Conservation (phyloP, 2,797 vertebrate species). For the Sardinella longiceps region DNA sequence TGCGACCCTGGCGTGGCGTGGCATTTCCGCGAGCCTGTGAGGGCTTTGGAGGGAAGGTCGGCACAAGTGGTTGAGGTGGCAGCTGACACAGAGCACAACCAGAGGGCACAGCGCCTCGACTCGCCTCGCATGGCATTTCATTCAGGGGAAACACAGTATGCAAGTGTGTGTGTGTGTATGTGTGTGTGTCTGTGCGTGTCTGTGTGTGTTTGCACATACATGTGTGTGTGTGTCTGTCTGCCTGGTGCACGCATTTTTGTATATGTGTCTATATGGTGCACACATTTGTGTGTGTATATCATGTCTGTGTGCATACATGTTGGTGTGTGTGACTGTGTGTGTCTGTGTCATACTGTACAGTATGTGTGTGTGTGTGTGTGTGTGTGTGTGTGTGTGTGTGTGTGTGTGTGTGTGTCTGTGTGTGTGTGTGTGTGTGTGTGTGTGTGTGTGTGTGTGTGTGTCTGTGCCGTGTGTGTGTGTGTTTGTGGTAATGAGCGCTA, state of each 20-base stretch:
- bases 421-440: neutral
- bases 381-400: neutral
- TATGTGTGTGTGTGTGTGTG: neutral
- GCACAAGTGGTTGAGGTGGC: neutral
- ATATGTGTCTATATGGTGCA: no score
- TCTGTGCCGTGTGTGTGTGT: neutral
- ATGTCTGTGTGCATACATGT: neutral
- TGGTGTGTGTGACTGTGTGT: neutral
- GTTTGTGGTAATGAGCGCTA: constrained; percentile 30
- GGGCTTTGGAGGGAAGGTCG: neutral
- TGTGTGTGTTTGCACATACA: neutral
- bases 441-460: neutral
- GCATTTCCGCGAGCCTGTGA: constrained; percentile 33
- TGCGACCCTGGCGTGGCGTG: constrained; percentile 49
- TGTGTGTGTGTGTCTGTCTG: neutral
- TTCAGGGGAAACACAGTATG: neutral
- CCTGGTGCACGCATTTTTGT: neutral
- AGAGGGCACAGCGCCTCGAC: neutral
- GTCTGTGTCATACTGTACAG: no score
- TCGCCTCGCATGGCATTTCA: no score
- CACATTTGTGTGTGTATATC: no score
- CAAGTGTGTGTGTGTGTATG: neutral
- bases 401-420: neutral
- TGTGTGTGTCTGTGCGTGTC: neutral
- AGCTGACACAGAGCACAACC: neutral